Percentiles rank a stretch among this genome's conserved stretches.
These are phyloP conservation scores for Drosophila ironensis DNA, from an alignment of 1,140 invertebrate species.

Conservation along the genomic window DNA sequence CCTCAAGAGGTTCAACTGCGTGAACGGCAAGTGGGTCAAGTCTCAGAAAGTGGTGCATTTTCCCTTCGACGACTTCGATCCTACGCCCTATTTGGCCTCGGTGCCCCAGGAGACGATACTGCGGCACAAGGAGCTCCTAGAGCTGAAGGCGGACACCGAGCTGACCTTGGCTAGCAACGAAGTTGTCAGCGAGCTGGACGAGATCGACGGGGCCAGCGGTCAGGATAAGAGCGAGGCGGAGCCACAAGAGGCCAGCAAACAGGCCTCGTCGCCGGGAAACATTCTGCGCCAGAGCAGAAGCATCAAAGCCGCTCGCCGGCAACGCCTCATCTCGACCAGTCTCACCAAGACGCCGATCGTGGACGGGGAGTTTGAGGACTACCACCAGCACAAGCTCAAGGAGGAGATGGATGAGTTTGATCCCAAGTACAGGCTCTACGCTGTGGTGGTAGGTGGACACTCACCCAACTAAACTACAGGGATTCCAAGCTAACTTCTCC, in stretches of 20 bases:
- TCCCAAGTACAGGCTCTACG: constrained; percentile 91
- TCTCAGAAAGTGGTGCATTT: constrained; percentile 96
- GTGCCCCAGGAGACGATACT: constrained; percentile 89
- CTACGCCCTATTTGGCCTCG: constrained; percentile 89
- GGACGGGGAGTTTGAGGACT: constrained; percentile 88
- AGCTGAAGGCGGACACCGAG: constrained; percentile 49
- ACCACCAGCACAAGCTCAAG: constrained; percentile 88
- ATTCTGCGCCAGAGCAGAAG: constrained; percentile 56
- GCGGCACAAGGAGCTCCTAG: constrained; percentile 84
- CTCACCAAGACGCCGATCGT: constrained; percentile 85
- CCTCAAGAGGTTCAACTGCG: constrained; percentile 93
- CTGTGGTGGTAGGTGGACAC: constrained; percentile 89
- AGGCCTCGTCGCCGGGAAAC: constrained; percentile 1
- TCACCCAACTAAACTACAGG: not conserved
- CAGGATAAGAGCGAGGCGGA: not conserved
- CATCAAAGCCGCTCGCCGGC: constrained; percentile 54
- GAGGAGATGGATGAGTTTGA: constrained; percentile 87
- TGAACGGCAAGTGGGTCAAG: constrained; percentile 95
- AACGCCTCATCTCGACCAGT: constrained; percentile 87
- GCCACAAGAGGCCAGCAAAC: not conserved
- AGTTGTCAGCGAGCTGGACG: constrained; percentile 60
- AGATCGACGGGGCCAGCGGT: constrained; percentile 39
- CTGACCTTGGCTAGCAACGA: constrained; percentile 28
- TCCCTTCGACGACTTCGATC: constrained; percentile 91
- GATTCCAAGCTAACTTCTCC: no score